Evolutionary conservation across 2,888 invertebrate genomes (phyloP).

Genomic region (Eristalis tenax): DNA sequence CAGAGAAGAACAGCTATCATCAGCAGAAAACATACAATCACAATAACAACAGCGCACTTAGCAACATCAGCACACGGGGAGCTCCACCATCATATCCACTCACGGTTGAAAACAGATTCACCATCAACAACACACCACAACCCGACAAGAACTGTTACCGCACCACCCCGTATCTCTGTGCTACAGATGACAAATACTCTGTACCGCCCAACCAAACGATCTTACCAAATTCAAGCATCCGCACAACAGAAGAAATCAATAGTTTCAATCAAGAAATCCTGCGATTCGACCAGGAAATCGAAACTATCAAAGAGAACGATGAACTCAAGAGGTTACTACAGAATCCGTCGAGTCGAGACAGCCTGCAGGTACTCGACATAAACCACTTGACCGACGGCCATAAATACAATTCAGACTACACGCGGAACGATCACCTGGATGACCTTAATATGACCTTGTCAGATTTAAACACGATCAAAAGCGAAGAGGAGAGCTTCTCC

Average conservation of each 20-base stretch:
- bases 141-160: conserved; percentile 44
- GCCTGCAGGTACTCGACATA: conserved; percentile 61
- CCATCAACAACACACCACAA: conserved; percentile 72
- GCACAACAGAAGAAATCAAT: conserved; percentile 66
- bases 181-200: conserved; percentile 68
- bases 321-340: conserved; percentile 63
- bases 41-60: conserved; percentile 80
- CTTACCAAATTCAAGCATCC: conserved; percentile 68
- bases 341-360: conserved; percentile 53
- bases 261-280: conserved; percentile 64
- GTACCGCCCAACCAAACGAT: conserved; percentile 70
- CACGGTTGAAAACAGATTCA: conserved; percentile 71
- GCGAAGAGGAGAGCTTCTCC: conserved; percentile 67
- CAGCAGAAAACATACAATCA: conserved; percentile 89
- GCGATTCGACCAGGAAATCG: conserved; percentile 65
- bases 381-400: conserved; percentile 58
- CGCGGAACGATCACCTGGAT: conserved; percentile 65
- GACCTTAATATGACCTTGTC: conserved; percentile 68
- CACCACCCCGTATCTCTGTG: conserved; percentile 63
- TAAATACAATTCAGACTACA: conserved; percentile 67
- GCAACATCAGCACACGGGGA: conserved; percentile 63
- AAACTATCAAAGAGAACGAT: conserved; percentile 64
- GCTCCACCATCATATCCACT: conserved; percentile 79
- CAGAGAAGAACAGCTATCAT: conserved; percentile 65
- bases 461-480: conserved; percentile 65